Evolutionary conservation across 2,113 vertebrate genomes (phyloP), one percentile per base, ranked within the genome.

Genomic region (Entelurus aequoreus): DNA sequence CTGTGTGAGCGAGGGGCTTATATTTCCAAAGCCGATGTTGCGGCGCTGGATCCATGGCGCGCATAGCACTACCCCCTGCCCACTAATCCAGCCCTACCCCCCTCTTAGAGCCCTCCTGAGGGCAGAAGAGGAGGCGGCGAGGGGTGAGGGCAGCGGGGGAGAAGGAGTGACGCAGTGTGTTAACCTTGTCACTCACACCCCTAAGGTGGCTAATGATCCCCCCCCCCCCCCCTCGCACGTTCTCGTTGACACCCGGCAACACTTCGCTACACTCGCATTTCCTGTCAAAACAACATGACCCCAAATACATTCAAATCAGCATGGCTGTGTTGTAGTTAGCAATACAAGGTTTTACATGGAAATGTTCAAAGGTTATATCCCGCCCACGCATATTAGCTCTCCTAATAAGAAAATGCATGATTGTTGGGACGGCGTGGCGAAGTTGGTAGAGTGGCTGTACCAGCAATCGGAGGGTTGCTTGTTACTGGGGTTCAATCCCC

Each of bases 341-440:
- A 12, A 48, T 12, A 62, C 57, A 47, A 49, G 65, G 60, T 67
- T 46, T 76, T 60, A n/a, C 55, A 48, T 50, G 21, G 38, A 54
- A 72, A 71, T 42, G 60, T 72, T 74, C 60, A 73, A 74, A 75
- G 54, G 15, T 77, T 85, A 69, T 65, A 63, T 58, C 71, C 66
- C 21, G 55, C 84, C 75, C 50, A 66, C 51, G 75, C 84, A 86
- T 82, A 85, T 83, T 83, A 86, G 62, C 75, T 75, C 84, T 79
- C 83, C 75, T 86, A 87, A 87, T 89, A 80, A 89, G 83, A 84
- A 86, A 81, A 86, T 86, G 83, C 79, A 83, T 84, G 81, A 86
- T 86, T 86, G 84, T 86, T n/a, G n/a, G n/a, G n/a, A n/a, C n/a
- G n/a, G n/a, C n/a, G n/a, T n/a, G n/a, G n/a, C n/a, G n/a, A n/a